Conservation (phyloP, 2,797 vertebrate species). For the Mastacembelus armatus region DNA sequence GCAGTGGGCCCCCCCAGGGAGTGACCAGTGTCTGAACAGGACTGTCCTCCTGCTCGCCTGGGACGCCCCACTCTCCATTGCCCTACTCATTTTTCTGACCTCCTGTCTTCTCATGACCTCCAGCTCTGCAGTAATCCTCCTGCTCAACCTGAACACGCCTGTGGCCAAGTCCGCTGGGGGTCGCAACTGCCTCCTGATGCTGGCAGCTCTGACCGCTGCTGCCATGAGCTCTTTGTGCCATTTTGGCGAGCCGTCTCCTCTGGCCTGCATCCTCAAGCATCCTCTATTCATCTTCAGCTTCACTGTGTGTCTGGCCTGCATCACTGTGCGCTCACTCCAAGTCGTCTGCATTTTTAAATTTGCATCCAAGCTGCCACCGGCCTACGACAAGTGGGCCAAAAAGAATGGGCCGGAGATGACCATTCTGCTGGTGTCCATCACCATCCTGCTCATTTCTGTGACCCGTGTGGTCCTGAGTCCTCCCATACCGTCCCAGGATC, state of each 20-base stretch:
- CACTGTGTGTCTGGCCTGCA: slow-evolving; percentile 85
- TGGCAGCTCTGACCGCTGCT: slow-evolving; percentile 76
- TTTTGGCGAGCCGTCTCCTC: slow-evolving; percentile 75
- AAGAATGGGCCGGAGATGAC: slow-evolving; percentile 83
- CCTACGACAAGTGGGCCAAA: slow-evolving; percentile 85
- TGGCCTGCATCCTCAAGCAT: slow-evolving; percentile 82
- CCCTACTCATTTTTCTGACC: slow-evolving; percentile 73
- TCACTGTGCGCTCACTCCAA: slow-evolving; percentile 87
- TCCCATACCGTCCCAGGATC: slow-evolving; percentile 69
- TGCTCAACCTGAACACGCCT: slow-evolving; percentile 81
- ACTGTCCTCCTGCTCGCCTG: slow-evolving; percentile 79
- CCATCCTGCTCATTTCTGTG: slow-evolving; percentile 71
- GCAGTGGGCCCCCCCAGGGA: slow-evolving; percentile 82
- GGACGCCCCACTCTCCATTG: slow-evolving; percentile 69
- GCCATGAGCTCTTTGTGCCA: slow-evolving; percentile 81
- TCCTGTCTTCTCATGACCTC: slow-evolving; percentile 81
- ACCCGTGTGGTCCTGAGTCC: slow-evolving; percentile 59
- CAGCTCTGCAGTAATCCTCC: slow-evolving; percentile 75
- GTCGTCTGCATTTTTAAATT: slow-evolving; percentile 89
- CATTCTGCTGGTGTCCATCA: slow-evolving; percentile 66
- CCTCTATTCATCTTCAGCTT: slow-evolving; percentile 84
- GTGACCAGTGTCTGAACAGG: slow-evolving; percentile 79
- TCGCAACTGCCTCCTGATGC: slow-evolving; percentile 88
- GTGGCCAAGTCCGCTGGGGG: slow-evolving; percentile 89
- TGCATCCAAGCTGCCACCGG: slow-evolving; percentile 82